Evolutionary conservation across 2,888 invertebrate species (phyloP).

Genomic region (Dryobota labecula): DNA sequence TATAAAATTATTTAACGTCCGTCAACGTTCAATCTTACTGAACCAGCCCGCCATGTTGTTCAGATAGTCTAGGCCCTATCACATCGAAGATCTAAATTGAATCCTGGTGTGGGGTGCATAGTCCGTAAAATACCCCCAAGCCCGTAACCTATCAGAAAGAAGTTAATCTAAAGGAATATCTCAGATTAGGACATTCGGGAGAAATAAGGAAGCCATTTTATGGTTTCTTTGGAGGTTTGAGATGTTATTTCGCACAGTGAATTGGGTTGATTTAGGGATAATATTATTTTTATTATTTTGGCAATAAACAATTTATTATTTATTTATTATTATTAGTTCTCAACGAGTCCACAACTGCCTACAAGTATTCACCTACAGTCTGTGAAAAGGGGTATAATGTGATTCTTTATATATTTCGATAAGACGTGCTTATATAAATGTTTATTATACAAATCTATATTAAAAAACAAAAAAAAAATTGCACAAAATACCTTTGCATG

Average conservation of each 20-base stretch:
- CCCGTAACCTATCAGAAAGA: constrained; percentile 66
- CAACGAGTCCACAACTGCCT: too few species aligned
- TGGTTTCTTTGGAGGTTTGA: constrained; percentile 49
- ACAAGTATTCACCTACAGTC: too few species aligned
- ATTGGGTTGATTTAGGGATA: too few species aligned
- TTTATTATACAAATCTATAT: too few species aligned
- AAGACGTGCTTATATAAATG: too few species aligned
- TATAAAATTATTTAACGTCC: constrained; percentile 60
- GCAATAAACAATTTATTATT: too few species aligned
- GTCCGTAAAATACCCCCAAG: constrained; percentile 81
- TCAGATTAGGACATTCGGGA: constrained; percentile 65
- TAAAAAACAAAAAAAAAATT: too few species aligned
- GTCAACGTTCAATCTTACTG: constrained; percentile 50
- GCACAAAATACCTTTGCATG: too few species aligned
- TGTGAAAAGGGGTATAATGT: too few species aligned
- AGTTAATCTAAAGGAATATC: constrained; percentile 66
- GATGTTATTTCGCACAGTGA: constrained; percentile 41
- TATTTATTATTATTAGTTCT: too few species aligned
- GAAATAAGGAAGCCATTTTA: constrained; percentile 62
- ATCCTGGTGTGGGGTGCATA: constrained; percentile 82
- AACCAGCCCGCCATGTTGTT: constrained; percentile 63
- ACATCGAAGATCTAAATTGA: constrained; percentile 87
- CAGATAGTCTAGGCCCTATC: constrained; percentile 77
- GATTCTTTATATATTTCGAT: too few species aligned
- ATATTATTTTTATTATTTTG: too few species aligned